These are phyloP conservation scores for Erannis defoliaria DNA, from an alignment of 2,888 invertebrate genomes.

Conservation along the genomic window DNA sequence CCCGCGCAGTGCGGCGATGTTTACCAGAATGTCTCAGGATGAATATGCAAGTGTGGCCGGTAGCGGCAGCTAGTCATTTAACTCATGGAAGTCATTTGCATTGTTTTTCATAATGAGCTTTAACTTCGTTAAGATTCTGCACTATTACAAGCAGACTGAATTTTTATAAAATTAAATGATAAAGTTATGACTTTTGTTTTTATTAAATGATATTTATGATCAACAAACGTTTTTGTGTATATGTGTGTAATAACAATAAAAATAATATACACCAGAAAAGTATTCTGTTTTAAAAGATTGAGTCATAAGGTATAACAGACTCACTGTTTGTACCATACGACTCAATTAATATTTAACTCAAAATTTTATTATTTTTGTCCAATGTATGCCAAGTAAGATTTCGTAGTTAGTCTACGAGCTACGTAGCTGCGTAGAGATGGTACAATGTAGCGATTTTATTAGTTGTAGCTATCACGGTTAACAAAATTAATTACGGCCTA, in stretches of 20 bases:
- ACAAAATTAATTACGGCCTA: no score
- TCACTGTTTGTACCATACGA: no score
- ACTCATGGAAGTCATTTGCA: conserved; percentile 37
- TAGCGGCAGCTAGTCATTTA: conserved; percentile 38
- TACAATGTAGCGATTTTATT: conserved; percentile 11
- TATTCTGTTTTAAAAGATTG: no score
- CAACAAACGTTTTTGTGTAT: no score
- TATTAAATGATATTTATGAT: no score
- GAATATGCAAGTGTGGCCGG: conserved; percentile 34
- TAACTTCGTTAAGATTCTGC: conserved; percentile 3
- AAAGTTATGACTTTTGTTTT: no score
- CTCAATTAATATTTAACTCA: no score
- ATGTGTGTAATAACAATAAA: no score
- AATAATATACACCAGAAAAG: no score
- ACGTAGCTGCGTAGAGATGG: conserved; percentile 19
- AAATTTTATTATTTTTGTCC: not conserved
- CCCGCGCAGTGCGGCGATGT: conserved; percentile 46
- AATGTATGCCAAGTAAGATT: conserved; percentile 7
- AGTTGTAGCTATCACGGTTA: conserved; percentile 1
- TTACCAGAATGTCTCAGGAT: conserved; percentile 42
- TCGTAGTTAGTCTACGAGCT: conserved; percentile 18
- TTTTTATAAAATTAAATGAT: no score
- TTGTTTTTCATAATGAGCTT: conserved; percentile 26
- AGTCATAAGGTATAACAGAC: no score
- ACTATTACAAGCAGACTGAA: conserved; percentile 1